These are phyloP conservation scores for Paratilapia polleni DNA, from an alignment of 2,113 vertebrate genomes.

Conservation along the genomic window DNA sequence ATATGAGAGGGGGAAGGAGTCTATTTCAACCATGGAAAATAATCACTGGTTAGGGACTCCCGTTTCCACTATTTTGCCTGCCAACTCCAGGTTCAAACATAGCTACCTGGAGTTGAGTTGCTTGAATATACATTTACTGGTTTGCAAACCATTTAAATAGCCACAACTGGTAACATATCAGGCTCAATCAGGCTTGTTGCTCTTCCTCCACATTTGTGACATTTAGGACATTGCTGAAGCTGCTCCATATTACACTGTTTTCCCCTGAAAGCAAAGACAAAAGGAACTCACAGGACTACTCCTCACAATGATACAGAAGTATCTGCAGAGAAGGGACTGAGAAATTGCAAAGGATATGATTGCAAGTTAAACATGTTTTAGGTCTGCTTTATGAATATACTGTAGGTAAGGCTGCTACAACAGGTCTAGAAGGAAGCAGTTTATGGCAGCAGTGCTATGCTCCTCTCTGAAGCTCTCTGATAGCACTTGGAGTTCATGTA, in stretches of 20 bases:
- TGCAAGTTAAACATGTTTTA: background rate
- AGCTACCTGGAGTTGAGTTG: background rate
- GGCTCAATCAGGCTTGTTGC: background rate
- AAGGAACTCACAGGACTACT: background rate
- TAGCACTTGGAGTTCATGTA: constrained; percentile 1
- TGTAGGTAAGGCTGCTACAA: background rate
- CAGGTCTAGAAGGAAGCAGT: background rate
- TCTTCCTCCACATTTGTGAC: background rate
- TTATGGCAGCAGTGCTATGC: background rate
- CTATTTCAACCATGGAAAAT: background rate
- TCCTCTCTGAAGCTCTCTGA: background rate
- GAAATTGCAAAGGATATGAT: background rate
- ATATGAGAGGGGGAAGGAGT: background rate
- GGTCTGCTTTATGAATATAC: background rate
- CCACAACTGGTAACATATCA: background rate
- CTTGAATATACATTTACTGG: background rate
- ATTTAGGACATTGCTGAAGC: background rate
- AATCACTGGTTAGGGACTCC: background rate
- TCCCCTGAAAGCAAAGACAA: background rate
- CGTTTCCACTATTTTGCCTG: background rate
- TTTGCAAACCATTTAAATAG: background rate
- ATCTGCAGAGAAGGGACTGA: background rate
- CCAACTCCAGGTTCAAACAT: background rate
- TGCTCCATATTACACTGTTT: background rate
- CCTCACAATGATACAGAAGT: no score